These are phyloP conservation scores for Micropoecilia bifurca DNA, from an alignment of 2,797 vertebrate genomes.

Conservation along the genomic window DNA sequence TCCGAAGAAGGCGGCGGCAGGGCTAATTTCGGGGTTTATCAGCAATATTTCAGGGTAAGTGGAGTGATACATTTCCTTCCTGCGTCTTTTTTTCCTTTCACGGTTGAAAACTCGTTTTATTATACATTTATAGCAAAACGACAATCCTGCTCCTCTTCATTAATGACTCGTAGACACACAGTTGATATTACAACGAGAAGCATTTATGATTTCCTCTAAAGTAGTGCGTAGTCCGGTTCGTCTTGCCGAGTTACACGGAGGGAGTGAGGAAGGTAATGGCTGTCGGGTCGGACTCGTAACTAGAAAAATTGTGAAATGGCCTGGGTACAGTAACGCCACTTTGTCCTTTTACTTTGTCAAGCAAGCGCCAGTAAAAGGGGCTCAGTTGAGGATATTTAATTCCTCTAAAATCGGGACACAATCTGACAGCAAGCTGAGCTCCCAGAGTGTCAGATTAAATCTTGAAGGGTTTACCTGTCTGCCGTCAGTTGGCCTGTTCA, in stretches of 20 bases:
- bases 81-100: constrained; percentile 76
- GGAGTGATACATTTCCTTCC: constrained; percentile 84
- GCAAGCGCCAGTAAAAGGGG: neutral
- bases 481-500: constrained; percentile 66
- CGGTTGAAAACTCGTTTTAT: constrained; percentile 49
- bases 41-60: constrained; percentile 81
- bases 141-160: neutral
- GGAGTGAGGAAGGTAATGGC: constrained; percentile 79
- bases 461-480: constrained; percentile 59
- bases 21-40: constrained; percentile 59
- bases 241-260: constrained; percentile 55
- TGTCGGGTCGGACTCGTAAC: constrained; percentile 77
- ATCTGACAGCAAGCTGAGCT: constrained; percentile 14
- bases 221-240: constrained; percentile 52
- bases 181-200: neutral
- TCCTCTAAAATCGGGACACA: constrained; percentile 11
- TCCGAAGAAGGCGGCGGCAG: constrained; percentile 31
- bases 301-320: constrained; percentile 78
- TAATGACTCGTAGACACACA: neutral
- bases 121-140: constrained; percentile 50
- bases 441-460: constrained; percentile 55
- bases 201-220: constrained; percentile 32
- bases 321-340: constrained; percentile 42
- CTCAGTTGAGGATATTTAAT: neutral
- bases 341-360: constrained; percentile 20